Evolutionary conservation across 2,113 vertebrate species (phyloP), one percentile per base, ranked within the genome.

Genomic region (Chionomys nivalis): DNA sequence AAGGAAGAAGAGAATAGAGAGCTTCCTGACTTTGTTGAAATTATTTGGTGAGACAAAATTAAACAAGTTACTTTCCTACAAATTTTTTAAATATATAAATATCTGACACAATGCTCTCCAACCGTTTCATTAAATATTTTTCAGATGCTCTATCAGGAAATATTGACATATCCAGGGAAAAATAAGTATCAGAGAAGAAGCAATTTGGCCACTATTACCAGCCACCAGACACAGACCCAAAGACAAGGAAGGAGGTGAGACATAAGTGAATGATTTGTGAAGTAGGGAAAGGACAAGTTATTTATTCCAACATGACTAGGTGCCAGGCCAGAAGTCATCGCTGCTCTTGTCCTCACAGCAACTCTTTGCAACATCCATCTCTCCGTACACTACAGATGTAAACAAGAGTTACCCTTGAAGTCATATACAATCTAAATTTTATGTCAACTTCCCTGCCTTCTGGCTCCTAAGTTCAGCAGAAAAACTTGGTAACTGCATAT

Each of bases 111-210:
- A 61, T 39, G 11, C 70, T 93, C 28, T 86, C 87, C 26, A 66
- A 87, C 93, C 5, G 8, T 91, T 87, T 91, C 94, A n/a, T 91
- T 47, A 21, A 94, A 87, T 91, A 87, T 17, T 85, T 94, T 89
- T 87, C 14, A 87, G 63, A 91, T 82, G 13, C 87, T 78, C 83
- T 78, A 75, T 85, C 85, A 79, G 58, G 42, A 97, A 95, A 93
- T 88, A 88, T 12, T 94, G 2, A 70, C 14, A 95, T 0, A 91
- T 36, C 47, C 42, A 85, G 49, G 85, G 79, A 96, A 89, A 77
- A 93, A 55, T 58, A 42, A 92, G n/a, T 76, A 63, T n/a, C 73
- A 73, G 63, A 83, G 31, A 95, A 44, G 31, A 28, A 95, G 14
- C 42, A 93, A 87, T 94, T 87, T 89, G 55, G 42, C 93, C 75